Evolutionary conservation across 2,113 vertebrate genomes (phyloP).

Genomic region (Chascanopsetta lugubris): DNA sequence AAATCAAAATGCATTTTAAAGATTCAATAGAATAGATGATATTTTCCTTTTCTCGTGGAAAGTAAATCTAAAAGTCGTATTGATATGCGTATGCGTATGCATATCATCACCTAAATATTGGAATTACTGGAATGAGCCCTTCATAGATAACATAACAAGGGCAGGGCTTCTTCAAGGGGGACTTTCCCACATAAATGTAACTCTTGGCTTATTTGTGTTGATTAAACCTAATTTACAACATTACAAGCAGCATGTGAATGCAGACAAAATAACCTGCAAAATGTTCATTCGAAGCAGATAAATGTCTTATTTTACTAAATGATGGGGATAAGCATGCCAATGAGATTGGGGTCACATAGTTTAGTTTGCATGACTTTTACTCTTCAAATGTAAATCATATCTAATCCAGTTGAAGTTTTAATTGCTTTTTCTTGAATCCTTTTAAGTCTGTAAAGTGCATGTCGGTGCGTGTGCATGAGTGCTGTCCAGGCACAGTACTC

Average conservation of each 20-base stretch:
- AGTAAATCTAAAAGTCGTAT: too few relatives aligned
- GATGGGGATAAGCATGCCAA: not conserved
- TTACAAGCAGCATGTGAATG: not conserved
- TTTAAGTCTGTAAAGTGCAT: not conserved
- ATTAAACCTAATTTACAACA: too few relatives aligned
- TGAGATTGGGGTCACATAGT: not conserved
- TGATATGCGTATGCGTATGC: too few relatives aligned
- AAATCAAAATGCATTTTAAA: too few relatives aligned
- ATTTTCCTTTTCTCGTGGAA: too few relatives aligned
- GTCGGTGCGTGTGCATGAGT: not conserved
- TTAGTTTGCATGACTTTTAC: not conserved
- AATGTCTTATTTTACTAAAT: not conserved
- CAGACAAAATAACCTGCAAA: not conserved
- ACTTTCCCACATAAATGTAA: too few relatives aligned
- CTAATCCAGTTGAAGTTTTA: not conserved
- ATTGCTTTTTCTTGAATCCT: not conserved
- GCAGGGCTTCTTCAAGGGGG: too few relatives aligned
- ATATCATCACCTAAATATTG: too few relatives aligned
- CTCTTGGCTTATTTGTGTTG: not conserved
- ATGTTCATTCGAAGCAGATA: constrained; percentile 16
- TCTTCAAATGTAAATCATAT: not conserved
- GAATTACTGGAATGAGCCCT: too few relatives aligned
- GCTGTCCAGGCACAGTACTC: not conserved
- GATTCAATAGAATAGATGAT: too few relatives aligned
- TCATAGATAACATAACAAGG: too few relatives aligned